Conservation (phyloP, 2,113 vertebrate genomes). For the Rhinogobius similis region DNA sequence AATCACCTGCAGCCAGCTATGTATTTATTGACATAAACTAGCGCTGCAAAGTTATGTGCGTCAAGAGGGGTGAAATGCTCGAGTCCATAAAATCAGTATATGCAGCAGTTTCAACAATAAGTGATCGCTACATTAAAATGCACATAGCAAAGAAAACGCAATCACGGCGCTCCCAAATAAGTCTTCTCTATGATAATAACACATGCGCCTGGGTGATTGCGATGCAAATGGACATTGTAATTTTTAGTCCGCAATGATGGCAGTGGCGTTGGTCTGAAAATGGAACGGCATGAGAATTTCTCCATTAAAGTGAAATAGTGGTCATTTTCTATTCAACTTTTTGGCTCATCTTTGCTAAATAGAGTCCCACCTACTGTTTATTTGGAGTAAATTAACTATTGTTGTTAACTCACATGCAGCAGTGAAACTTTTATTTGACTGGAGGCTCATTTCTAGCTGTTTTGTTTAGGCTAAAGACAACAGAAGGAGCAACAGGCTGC, state of each 20-base stretch:
- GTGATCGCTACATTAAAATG: slow-evolving; percentile 30
- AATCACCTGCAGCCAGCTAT: background rate
- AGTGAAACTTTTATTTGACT: background rate
- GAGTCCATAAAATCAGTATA: slow-evolving; percentile 43
- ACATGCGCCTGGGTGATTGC: slow-evolving; percentile 24
- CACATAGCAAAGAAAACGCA: slow-evolving; percentile 1
- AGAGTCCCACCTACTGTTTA: background rate
- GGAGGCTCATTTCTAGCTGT: background rate
- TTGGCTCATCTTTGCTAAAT: background rate
- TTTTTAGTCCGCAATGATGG: slow-evolving; percentile 44
- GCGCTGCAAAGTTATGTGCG: background rate
- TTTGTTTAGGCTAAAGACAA: background rate
- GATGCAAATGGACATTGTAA: slow-evolving; percentile 48
- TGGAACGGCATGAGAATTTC: background rate
- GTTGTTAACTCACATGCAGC: background rate
- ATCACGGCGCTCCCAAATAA: slow-evolving; percentile 36
- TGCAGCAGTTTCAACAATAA: slow-evolving; percentile 31
- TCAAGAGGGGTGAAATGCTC: slow-evolving; percentile 13
- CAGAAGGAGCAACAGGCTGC: background rate
- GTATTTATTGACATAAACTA: background rate
- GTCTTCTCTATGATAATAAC: slow-evolving; percentile 47
- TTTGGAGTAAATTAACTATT: background rate
- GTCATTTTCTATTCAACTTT: background rate
- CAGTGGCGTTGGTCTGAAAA: slow-evolving; percentile 23
- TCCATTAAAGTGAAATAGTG: background rate